Evolutionary conservation across 2,888 invertebrate species (phyloP).

Genomic region (Petrophora chlorosata): DNA sequence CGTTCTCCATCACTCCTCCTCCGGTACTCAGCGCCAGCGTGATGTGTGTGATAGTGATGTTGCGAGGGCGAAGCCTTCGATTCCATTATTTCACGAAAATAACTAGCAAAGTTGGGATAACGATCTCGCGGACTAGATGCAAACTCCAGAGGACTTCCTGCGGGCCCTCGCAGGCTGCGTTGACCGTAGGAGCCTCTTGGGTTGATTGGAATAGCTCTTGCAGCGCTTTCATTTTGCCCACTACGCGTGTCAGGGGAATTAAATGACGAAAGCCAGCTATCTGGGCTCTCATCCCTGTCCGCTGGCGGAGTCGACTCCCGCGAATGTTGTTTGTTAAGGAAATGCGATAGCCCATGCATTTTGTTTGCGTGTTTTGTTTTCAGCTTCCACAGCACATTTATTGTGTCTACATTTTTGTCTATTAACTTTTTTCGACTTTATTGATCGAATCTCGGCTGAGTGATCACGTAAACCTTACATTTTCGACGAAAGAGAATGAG

Average conservation of each 20-base stretch:
- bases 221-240: slow-evolving; percentile 44
- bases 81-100: slow-evolving; percentile 73
- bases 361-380: slow-evolving; percentile 34
- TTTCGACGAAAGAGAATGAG: background rate
- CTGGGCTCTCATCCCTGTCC: slow-evolving; percentile 71
- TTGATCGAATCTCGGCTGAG: slow-evolving; percentile 45
- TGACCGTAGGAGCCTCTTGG: slow-evolving; percentile 56
- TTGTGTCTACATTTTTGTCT: slow-evolving; percentile 31
- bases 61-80: slow-evolving; percentile 49
- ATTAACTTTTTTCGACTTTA: slow-evolving; percentile 20
- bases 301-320: slow-evolving; percentile 61
- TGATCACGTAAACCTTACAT: slow-evolving; percentile 8
- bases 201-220: slow-evolving; percentile 60
- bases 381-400: background rate
- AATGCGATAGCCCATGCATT: slow-evolving; percentile 79
- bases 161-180: slow-evolving; percentile 55
- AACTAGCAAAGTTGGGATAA: slow-evolving; percentile 74
- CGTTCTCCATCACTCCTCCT: slow-evolving; percentile 64
- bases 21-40: slow-evolving; percentile 59
- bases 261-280: slow-evolving; percentile 73
- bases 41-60: slow-evolving; percentile 56
- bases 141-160: slow-evolving; percentile 62
- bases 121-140: slow-evolving; percentile 75
- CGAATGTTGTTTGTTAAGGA: slow-evolving; percentile 64
- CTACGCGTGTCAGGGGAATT: slow-evolving; percentile 56